Evolutionary conservation across 2,797 vertebrate genomes (phyloP).

Genomic region (Acipenser oxyrinchus): DNA sequence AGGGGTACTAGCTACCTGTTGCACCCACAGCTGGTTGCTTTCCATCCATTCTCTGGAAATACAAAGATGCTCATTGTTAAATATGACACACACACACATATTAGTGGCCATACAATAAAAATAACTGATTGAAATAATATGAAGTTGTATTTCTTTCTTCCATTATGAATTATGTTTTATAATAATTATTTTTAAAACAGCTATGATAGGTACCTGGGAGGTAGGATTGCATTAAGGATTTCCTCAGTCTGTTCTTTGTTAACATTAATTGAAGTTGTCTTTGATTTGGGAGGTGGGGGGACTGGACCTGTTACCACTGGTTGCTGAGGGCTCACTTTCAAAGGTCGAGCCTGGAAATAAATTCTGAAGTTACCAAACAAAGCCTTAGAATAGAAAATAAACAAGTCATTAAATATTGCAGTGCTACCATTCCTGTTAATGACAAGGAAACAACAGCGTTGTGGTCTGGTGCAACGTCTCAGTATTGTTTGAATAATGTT

Average conservation of each 20-base stretch:
- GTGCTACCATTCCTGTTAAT: too few relatives aligned
- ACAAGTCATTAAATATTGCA: neutral
- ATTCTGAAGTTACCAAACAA: neutral
- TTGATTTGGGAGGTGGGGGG: constrained; percentile 63
- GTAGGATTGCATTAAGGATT: constrained; percentile 77
- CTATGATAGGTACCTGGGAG: constrained; percentile 69
- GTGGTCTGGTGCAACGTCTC: too few relatives aligned
- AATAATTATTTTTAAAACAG: neutral
- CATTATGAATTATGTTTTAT: neutral
- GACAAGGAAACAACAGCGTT: too few relatives aligned
- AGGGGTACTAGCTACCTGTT: constrained; percentile 78
- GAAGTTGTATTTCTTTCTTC: too few relatives aligned
- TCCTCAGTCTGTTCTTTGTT: constrained; percentile 64
- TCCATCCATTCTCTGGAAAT: constrained; percentile 75
- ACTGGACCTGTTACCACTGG: constrained; percentile 39
- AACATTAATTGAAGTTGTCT: constrained; percentile 39
- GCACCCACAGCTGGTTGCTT: constrained; percentile 73
- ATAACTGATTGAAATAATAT: too few relatives aligned
- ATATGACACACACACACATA: too few relatives aligned
- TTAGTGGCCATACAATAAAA: too few relatives aligned
- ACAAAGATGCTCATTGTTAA: neutral
- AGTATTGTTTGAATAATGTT: too few relatives aligned
- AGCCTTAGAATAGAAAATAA: neutral
- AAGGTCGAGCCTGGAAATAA: constrained; percentile 49
- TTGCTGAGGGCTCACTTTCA: constrained; percentile 54